Conservation (phyloP, 2,888 invertebrate species). For the Auanema freiburgensis region DNA sequence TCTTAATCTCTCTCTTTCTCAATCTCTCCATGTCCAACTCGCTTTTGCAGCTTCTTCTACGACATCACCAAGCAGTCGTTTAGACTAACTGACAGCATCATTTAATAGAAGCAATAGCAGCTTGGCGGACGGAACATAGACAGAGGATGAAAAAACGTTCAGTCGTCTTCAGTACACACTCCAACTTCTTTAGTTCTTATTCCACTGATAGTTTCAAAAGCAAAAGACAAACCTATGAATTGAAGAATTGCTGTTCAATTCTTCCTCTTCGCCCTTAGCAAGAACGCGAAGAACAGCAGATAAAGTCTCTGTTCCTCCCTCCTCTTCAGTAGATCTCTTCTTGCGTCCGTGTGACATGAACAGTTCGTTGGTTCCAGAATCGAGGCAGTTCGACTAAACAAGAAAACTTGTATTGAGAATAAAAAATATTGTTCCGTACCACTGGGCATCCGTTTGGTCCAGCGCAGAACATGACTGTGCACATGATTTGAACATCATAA, state of each 20-base stretch:
- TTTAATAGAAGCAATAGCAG: background rate
- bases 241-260: constrained; percentile 30
- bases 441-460: constrained; percentile 65
- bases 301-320: constrained; percentile 57
- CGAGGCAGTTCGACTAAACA: constrained; percentile 62
- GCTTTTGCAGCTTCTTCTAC: no score
- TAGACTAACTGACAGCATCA: background rate
- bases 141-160: background rate
- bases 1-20: no score
- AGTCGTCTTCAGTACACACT: background rate
- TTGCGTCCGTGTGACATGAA: constrained; percentile 64
- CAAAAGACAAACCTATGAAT: constrained; percentile 20
- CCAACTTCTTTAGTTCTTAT: background rate
- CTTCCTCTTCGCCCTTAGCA: constrained; percentile 63
- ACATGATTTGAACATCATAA: constrained; percentile 64
- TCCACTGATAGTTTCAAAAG: background rate
- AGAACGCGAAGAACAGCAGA: constrained; percentile 64
- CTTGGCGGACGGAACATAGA: background rate
- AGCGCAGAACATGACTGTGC: constrained; percentile 65
- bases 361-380: constrained; percentile 64
- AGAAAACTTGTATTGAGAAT: background rate
- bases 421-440: constrained; percentile 25
- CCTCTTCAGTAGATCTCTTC: constrained; percentile 52
- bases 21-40: no score
- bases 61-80: no score